These are phyloP conservation scores for Cheilosia scutellata DNA, from an alignment of 2,888 invertebrate genomes.

Conservation along the genomic window DNA sequence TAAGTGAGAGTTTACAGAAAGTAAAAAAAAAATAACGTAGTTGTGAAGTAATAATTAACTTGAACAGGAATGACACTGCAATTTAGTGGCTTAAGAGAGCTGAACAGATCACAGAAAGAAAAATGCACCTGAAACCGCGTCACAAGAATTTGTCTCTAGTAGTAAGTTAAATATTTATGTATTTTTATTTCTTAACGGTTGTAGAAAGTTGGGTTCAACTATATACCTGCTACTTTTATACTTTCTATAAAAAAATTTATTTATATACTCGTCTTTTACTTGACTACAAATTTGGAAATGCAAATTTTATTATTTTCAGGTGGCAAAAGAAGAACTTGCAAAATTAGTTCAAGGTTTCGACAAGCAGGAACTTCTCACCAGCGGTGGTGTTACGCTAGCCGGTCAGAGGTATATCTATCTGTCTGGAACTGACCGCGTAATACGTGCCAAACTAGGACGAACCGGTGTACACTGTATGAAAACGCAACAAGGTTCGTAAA, in stretches of 20 bases:
- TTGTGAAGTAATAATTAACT: neutral
- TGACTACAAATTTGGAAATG: no score
- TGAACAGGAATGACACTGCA: neutral
- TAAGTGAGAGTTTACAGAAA: neutral
- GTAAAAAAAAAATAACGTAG: neutral
- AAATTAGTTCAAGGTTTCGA: constrained; percentile 96
- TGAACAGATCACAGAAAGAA: neutral
- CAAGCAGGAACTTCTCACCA: constrained; percentile 94
- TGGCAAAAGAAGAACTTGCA: constrained; percentile 95
- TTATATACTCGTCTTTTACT: neutral
- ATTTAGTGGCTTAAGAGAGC: neutral
- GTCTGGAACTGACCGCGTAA: constrained; percentile 96
- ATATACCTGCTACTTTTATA: no score
- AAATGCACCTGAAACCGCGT: neutral
- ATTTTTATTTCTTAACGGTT: neutral
- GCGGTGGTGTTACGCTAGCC: constrained; percentile 95
- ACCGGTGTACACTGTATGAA: constrained; percentile 98
- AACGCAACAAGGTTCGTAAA: constrained; percentile 92
- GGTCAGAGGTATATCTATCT: constrained; percentile 97
- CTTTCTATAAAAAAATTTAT: neutral
- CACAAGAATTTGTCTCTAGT: neutral
- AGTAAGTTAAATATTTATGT: neutral
- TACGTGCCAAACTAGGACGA: constrained; percentile 96
- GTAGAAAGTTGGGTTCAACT: neutral
- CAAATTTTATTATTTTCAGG: constrained; percentile 85